phyloP scores from a whole-genome alignment of 2,797 vertebrate species.

The Scleropages formosus region DNA sequence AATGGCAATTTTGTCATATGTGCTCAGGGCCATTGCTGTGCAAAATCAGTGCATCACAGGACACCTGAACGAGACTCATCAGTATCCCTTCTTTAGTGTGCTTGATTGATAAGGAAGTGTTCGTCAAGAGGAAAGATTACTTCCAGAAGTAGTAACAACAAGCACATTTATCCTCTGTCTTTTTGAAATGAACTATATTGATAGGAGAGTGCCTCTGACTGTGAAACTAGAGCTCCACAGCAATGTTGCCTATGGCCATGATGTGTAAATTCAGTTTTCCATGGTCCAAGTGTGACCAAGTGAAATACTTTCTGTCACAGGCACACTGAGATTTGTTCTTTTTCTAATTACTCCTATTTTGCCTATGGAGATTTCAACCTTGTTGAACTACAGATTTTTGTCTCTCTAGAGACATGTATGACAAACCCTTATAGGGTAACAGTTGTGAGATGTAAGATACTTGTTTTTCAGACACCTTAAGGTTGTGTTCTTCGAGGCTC shows the following conservation, averaged over 20 bases:
- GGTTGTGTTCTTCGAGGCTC: too few relatives aligned
- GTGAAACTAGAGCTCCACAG: background rate
- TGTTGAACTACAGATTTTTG: background rate
- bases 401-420: too few relatives aligned
- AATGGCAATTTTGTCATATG: background rate
- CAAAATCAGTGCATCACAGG: background rate
- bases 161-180: constrained; percentile 5
- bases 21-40: background rate
- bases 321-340: too few relatives aligned
- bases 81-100: background rate
- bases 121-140: constrained; percentile 18
- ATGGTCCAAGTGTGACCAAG: background rate
- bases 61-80: too few relatives aligned
- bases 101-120: constrained; percentile 1
- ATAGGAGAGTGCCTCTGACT: constrained; percentile 14
- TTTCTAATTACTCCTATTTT: background rate
- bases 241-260: background rate
- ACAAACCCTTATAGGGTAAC: too few relatives aligned
- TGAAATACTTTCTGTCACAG: too few relatives aligned
- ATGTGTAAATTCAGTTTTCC: background rate
- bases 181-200: constrained; percentile 23
- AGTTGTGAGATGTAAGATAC: too few relatives aligned
- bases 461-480: too few relatives aligned
- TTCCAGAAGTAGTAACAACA: constrained; percentile 10
- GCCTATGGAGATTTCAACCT: too few relatives aligned